Evolutionary conservation across 2,888 invertebrate genomes (phyloP), one percentile per base, ranked within the genome.

Genomic region (Slavum lentiscoides): DNA sequence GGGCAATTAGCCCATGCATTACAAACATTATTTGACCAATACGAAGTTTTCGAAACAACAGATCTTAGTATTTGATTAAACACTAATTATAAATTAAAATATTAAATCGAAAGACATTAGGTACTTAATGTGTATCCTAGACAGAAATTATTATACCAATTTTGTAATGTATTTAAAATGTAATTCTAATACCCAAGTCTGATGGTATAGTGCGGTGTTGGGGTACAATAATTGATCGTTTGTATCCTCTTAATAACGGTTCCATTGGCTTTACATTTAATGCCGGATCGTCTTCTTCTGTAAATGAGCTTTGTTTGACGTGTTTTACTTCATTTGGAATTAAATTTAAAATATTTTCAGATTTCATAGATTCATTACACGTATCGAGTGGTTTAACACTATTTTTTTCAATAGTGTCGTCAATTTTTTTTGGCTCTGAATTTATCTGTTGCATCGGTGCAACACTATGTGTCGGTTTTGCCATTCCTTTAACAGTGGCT

Each of bases 401-500:
- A 43, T 64, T 70, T 64, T 80, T 80, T 64, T 64, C 77, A 61
- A 61, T 15, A 9, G 21, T 1, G 8, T 80, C 55, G n/a, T 80
- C 80, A 23, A 43, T 30, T 55, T 80, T 80, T 80, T 72, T 80
- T 30, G n/a, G 19, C 23, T 80, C 80, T n/a, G 64, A 43, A 72
- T 72, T 72, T 49, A 72, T 72, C 53, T 80, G 80, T 23, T 83
- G 84, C 83, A 85, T 84, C 3, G 84, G 85, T 37, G 85, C 84
- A 8, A 85, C 85, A 39, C 84, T 77, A 74, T 84, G 84, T 84
- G 91, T 89, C 15, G 87, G 84, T 87, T 95, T 95, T 83, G 92
- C 92, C 39, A 94, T 95, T 83, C 95, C 96, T 88, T 96, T 96
- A 53, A 96, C 94, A 82, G 95, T 94, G 13, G 95, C 95, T 66